These are phyloP conservation scores for Cryptotis parvus DNA, from an alignment of 2,113 vertebrate species.

Conservation along the genomic window DNA sequence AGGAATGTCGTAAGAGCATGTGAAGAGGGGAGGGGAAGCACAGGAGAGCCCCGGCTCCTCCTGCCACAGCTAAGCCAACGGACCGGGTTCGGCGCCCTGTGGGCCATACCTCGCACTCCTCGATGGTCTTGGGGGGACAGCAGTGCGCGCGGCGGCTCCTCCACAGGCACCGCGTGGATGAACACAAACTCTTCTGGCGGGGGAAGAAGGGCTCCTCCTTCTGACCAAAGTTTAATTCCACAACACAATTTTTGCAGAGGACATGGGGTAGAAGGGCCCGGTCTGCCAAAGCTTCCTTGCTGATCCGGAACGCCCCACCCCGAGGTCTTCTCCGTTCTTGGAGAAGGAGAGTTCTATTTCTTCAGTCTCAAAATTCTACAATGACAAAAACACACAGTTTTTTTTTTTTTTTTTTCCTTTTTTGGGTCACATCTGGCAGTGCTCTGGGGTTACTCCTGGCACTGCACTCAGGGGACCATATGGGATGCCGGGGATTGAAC, in stretches of 20 bases:
- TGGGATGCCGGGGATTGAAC: too few species aligned
- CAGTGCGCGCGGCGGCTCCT: slow-evolving; percentile 83
- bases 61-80: neutral
- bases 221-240: slow-evolving; percentile 90
- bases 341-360: slow-evolving; percentile 91
- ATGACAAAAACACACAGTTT: slow-evolving; percentile 72
- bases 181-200: slow-evolving; percentile 86
- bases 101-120: slow-evolving; percentile 90
- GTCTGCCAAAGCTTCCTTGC: slow-evolving; percentile 82
- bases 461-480: too few species aligned
- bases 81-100: too few species aligned
- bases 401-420: too few species aligned
- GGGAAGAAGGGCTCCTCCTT: slow-evolving; percentile 88
- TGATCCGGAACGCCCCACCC: slow-evolving; percentile 90
- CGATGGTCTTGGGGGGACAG: slow-evolving; percentile 82
- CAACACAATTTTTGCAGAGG: slow-evolving; percentile 90
- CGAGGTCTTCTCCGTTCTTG: slow-evolving; percentile 91
- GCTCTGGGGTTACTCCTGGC: too few species aligned
- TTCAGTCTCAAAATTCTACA: slow-evolving; percentile 85
- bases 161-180: slow-evolving; percentile 84
- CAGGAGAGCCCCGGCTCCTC: too few species aligned
- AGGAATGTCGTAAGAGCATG: neutral
- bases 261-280: slow-evolving; percentile 91
- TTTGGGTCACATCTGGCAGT: too few species aligned
- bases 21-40: too few species aligned